These are phyloP conservation scores for Steinernema hermaphroditum DNA, from an alignment of 2,888 invertebrate species.

Conservation along the genomic window DNA sequence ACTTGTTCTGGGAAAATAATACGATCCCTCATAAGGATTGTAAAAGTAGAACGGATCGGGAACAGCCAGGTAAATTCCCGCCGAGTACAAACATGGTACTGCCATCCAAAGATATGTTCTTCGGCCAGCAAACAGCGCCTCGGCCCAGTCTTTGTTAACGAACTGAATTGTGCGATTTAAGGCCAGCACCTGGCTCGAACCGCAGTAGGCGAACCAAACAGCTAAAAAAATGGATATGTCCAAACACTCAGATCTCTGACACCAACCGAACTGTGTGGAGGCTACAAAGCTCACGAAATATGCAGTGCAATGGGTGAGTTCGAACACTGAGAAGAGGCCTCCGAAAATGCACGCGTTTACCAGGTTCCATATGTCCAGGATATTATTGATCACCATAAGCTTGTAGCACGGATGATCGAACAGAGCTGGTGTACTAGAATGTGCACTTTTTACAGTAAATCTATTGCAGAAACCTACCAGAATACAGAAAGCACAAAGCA, in stretches of 20 bases:
- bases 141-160: background rate
- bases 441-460: background rate
- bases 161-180: background rate
- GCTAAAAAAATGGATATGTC: background rate
- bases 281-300: background rate
- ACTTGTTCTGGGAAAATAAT: background rate
- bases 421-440: background rate
- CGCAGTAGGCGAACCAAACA: background rate
- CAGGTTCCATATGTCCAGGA: background rate
- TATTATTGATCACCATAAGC: background rate
- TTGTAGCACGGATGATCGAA: background rate
- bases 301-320: background rate
- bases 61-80: background rate
- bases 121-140: background rate
- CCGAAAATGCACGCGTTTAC: background rate
- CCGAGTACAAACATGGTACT: background rate
- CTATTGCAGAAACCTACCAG: background rate
- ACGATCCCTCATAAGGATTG: background rate
- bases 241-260: background rate
- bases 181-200: background rate
- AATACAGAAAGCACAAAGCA: background rate
- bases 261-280: background rate
- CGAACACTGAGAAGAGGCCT: background rate
- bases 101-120: background rate
- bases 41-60: conserved; percentile 2